Evolutionary conservation across 2,888 invertebrate genomes (phyloP), one percentile per base, ranked within the genome.

Genomic region (Nymphalis c-album): DNA sequence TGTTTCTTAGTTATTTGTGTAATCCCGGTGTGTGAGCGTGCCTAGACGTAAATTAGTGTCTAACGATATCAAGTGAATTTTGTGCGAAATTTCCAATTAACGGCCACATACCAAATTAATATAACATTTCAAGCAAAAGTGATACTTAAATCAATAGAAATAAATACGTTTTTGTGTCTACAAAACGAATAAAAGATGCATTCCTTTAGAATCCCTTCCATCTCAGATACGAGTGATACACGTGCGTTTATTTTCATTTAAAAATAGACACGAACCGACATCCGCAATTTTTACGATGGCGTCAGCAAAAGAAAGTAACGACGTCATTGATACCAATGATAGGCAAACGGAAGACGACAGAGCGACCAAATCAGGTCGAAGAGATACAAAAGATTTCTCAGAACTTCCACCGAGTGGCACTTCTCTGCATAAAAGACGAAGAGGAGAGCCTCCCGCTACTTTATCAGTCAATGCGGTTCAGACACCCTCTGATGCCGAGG

Each of bases 231-330:
- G 74, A 76, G 75, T 80, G 74, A 73, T 78, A 81, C 90, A 88
- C 88, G 86, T 90, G 88, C 83, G 80, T 85, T 85, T 87, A 88
- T 91, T 90, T 87, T 87, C 84, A 85, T 85, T 84, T 87, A 89
- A 86, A 87, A 88, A 90, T 90, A 89, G 82, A 84, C 82, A 80
- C 75, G 76, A 76, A 75, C 76, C 76, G 77, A 80, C 72, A 69
- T 76, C 74, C 69, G 75, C 63, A 64, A 73, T 78, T 74, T 78
- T 77, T 76, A 75, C 78, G 76, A 91, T 91, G 91, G 86, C 88
- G 82, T 88, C 89, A 83, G 77, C 77, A 40, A 85, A 80, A 77
- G 90, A 90, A 76, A 83, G 77, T 69, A 74, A 76, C 85, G 89
- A 88, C 83, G 85, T 85, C 83, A 82, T 76, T 47, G 81, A 80